A percentile compares a stretch with the other conserved stretches of the same genome.
Evolutionary conservation across 2,888 invertebrate genomes (phyloP).

Genomic region (Orchesellides sinensis): DNA sequence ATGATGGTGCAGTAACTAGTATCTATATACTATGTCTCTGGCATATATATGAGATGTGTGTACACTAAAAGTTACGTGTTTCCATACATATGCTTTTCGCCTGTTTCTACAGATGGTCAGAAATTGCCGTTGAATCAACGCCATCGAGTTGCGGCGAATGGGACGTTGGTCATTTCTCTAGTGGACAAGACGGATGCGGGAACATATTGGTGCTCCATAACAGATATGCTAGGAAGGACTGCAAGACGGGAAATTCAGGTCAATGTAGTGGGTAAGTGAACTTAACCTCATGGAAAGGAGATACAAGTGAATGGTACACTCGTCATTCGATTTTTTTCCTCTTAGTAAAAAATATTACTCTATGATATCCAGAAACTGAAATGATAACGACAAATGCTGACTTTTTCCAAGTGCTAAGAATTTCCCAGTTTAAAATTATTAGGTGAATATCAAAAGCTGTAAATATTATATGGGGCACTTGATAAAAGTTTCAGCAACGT

Average conservation of each 20-base stretch:
- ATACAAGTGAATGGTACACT: not conserved
- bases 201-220: conserved; percentile 88
- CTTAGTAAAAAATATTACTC: not conserved
- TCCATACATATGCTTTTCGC: not conserved
- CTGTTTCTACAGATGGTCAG: conserved; percentile 66
- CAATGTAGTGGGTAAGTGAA: conserved; percentile 84
- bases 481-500: not conserved
- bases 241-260: conserved; percentile 86
- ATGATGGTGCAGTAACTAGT: not conserved
- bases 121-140: conserved; percentile 74
- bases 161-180: conserved; percentile 85
- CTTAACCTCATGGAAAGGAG: conserved; percentile 24
- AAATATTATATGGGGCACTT: conserved; percentile 49
- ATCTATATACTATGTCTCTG: not conserved
- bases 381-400: conserved; percentile 28
- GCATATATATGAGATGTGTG: not conserved
- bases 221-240: conserved; percentile 87
- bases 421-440: conserved; percentile 35
- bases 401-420: not conserved
- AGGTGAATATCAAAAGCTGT: conserved; percentile 43
- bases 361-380: not conserved
- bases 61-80: not conserved
- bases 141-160: conserved; percentile 78
- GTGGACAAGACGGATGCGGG: conserved; percentile 88
- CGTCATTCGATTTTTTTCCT: not conserved